Evolutionary conservation across 2,113 vertebrate genomes (phyloP).

Genomic region (Cygnus buccinator): DNA sequence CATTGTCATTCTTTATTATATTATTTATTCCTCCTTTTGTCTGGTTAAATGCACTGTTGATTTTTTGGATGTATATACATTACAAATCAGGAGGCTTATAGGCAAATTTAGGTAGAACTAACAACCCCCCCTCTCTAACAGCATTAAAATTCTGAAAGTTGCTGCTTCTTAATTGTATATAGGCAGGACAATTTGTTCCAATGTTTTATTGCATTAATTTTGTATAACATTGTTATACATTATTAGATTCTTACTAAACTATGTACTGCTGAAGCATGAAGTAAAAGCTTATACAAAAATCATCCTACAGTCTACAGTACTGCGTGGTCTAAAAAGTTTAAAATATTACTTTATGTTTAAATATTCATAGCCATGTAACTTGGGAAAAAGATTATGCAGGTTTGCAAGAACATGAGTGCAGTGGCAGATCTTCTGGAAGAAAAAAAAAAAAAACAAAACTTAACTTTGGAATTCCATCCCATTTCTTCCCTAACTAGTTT

Average conservation of each 20-base stretch:
- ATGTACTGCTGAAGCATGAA: slow-evolving; percentile 24
- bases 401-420: background rate
- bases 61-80: background rate
- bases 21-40: background rate
- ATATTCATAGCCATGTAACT: background rate
- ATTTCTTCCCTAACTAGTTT: background rate
- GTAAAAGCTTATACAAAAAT: background rate
- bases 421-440: background rate
- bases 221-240: slow-evolving; percentile 49
- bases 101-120: background rate
- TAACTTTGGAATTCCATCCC: background rate
- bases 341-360: background rate
- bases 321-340: background rate
- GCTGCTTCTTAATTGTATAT: slow-evolving; percentile 50
- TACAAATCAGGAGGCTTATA: background rate
- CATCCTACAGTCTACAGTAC: background rate
- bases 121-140: background rate
- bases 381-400: background rate
- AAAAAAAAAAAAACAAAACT: background rate
- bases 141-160: slow-evolving; percentile 42
- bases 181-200: slow-evolving; percentile 52
- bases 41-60: background rate
- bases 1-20: background rate
- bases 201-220: slow-evolving; percentile 63
- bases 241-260: slow-evolving; percentile 51